Evolutionary conservation across 2,888 invertebrate genomes (phyloP).

Genomic region (Zygogramma bicolorata): DNA sequence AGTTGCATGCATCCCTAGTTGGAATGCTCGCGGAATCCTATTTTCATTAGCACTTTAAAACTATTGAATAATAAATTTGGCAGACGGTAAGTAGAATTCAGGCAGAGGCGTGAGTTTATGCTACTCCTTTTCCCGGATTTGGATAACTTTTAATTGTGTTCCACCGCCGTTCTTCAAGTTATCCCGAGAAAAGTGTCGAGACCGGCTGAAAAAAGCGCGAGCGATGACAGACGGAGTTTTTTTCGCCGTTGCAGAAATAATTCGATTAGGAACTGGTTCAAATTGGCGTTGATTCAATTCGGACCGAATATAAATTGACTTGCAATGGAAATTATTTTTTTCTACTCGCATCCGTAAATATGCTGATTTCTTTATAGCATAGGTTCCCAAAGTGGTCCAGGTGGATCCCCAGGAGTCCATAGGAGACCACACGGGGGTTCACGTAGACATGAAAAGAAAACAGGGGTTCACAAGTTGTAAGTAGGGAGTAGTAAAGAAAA

Average conservation of each 20-base stretch:
- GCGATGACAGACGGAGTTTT: background rate
- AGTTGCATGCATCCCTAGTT: background rate
- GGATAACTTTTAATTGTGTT: conserved; percentile 1
- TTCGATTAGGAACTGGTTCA: background rate
- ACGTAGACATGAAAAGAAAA: too few relatives aligned
- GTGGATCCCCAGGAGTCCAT: too few relatives aligned
- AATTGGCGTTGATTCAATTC: background rate
- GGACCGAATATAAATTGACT: too few relatives aligned
- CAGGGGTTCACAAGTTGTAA: too few relatives aligned
- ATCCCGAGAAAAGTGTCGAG: background rate
- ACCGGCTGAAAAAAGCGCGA: background rate
- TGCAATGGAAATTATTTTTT: too few relatives aligned
- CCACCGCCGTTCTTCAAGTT: background rate
- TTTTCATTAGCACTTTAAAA: background rate
- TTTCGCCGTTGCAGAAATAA: background rate
- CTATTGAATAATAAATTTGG: conserved; percentile 14
- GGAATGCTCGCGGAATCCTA: background rate
- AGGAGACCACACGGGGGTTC: too few relatives aligned
- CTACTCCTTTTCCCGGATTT: background rate
- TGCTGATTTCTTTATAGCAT: too few relatives aligned
- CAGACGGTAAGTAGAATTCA: background rate
- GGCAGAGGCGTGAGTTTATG: background rate
- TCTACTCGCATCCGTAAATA: too few relatives aligned
- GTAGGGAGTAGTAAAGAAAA: too few relatives aligned
- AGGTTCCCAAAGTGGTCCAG: too few relatives aligned